Evolutionary conservation across 2,888 invertebrate genomes (phyloP), one percentile per base, ranked within the genome.

Genomic region (Anagyrus pseudococci): DNA sequence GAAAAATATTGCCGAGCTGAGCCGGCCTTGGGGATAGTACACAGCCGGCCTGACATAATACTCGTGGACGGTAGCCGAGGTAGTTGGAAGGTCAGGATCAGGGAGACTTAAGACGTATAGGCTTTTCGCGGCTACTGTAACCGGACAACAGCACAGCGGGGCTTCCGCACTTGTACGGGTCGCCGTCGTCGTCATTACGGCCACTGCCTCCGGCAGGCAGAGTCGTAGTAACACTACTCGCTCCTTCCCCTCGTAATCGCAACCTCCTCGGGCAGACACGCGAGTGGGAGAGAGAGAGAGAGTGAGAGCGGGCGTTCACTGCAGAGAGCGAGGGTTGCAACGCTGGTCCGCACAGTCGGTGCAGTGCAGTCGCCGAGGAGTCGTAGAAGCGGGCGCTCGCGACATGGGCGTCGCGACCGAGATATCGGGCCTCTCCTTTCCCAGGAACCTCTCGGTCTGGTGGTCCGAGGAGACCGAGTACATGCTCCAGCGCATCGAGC

Each of bases 401-500:
- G 33, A 3, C n/a, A 62, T 61, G 58, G 66, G 62, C 20, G 48
- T 56, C 44, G 50, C 58, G 4, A 46, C 37, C 46, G 61, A 58
- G 49, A 49, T 46, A 20, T 44, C 53, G 17, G 43, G 57, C n/a
- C 54, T 63, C 43, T 62, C 62, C n/a, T 40, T 66, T 20, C 60
- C 66, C 13, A 37, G 56, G 19, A 54, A 65, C 4, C 62, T 80
- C 33, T 73, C 75, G 4, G 75, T 77, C 50, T 80, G 80, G 80
- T 79, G 79, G 80, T 77, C 58, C 62, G 76, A 79, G 52, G 80
- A 80, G 64, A 77, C 77, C 2, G 79, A 78, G 40, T 75, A 78
- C 58, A 67, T 80, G 0, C 71, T 79, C 4, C 80, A 78, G 53
- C 71, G 76, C 26, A 74, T 80, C 61, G 79, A 80, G 47, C 70